Evolutionary conservation across 1,140 invertebrate genomes (phyloP).

Genomic region (Vanessa atalanta): DNA sequence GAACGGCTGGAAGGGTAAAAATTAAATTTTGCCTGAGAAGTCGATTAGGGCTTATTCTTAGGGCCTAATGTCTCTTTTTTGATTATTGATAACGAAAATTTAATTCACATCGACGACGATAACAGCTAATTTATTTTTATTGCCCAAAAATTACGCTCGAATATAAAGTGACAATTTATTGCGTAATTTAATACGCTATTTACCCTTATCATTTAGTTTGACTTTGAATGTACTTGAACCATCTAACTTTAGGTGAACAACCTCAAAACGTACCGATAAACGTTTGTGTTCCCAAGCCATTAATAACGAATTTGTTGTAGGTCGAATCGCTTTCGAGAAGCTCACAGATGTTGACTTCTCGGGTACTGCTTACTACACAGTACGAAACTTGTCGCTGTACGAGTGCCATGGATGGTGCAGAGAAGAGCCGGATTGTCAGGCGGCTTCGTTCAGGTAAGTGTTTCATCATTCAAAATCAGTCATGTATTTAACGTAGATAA

Average conservation of each 20-base stretch:
- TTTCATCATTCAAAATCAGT: neutral
- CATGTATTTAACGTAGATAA: neutral
- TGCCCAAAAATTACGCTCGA: too few relatives aligned
- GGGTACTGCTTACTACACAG: slow-evolving; percentile 95
- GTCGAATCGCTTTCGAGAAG: slow-evolving; percentile 94
- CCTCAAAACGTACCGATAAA: neutral
- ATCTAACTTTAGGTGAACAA: neutral
- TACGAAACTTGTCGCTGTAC: slow-evolving; percentile 94
- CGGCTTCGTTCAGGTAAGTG: slow-evolving; percentile 89
- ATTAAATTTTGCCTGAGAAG: too few relatives aligned
- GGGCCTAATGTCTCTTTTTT: too few relatives aligned
- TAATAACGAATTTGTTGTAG: slow-evolving; percentile 72
- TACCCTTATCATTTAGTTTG: neutral
- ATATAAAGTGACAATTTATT: too few relatives aligned
- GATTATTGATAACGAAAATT: too few relatives aligned
- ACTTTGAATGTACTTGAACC: neutral
- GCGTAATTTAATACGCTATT: neutral
- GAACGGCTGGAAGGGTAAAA: too few relatives aligned
- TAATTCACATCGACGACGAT: too few relatives aligned
- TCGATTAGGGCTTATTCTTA: too few relatives aligned
- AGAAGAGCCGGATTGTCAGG: slow-evolving; percentile 94
- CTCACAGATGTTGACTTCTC: slow-evolving; percentile 94
- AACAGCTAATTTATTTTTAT: too few relatives aligned
- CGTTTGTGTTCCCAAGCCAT: slow-evolving; percentile 7
- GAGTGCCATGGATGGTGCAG: slow-evolving; percentile 97